Evolutionary conservation across 2,888 invertebrate species (phyloP), one percentile per base, ranked within the genome.

Genomic region (Conus canariensis): DNA sequence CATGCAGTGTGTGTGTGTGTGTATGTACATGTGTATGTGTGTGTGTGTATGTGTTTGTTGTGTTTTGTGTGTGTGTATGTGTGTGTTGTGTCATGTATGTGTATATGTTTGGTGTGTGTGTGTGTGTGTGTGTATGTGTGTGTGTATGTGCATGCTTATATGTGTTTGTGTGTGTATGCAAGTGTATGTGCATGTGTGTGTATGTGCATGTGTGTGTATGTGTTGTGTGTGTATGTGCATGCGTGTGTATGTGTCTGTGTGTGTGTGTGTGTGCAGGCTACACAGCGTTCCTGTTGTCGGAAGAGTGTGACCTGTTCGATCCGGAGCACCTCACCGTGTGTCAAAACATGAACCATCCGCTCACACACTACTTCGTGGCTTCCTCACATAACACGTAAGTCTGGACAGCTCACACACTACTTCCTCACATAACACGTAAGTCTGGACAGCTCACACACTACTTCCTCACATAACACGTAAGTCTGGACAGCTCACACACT

Each of bases 231-330:
- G 45, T 16, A 14, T 30, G 80, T 22, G 58, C 6, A 22, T 80
- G 74, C 7, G 45, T 80, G 80, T 45, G 30, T 30, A 10, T 80
- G 80, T 30, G 80, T 80, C 4, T 22, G 80, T 83, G 83, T 56
- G 14, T 83, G 22, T 56, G 59, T 87, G 16, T 91, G 56, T 70
- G 67, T 64, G n/a, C 92, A 96, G 96, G 96, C 90, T 96, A 96
- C 92, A 96, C 96, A 9, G 94, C 94, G 30, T 96, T 95, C 92
- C 93, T 96, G 87, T 91, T 96, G 90, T 96, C 96, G 3, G 96
- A 96, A 25, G 97, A 97, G 92, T 97, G 97, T 95, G 96, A 97
- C 93, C 95, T 97, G 83, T 97, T 97, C 94, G 97, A 97, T 92
- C 96, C 96, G 14, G 95, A 95, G 14, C 97, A 97, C 92, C 92